Base-by-base conservation (phyloP, 2,888 invertebrate genomes). In the Leucoma salicis region DNA sequence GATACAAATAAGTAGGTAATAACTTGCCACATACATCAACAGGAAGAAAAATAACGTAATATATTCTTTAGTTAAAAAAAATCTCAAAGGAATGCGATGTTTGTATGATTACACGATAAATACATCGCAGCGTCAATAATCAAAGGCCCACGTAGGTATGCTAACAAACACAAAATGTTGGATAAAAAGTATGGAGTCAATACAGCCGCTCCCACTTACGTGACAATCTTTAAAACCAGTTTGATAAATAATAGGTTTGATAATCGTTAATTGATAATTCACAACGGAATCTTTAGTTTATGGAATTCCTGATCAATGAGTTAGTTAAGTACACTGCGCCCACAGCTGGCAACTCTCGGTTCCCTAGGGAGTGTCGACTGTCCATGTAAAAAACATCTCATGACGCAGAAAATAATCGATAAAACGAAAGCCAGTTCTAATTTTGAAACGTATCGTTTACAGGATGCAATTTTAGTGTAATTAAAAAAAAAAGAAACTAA, bases 101-200 rank as follows among this genome's bases (percentile, higher is more conserved):
- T 34, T 21, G 32, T 28, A 29, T 48, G 14, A 55, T 44, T 42
- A 47, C 35, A 42, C 25, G 27, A 5, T 31, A 40, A 37, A 51
- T 42, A 29, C 29, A 41, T 14, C 21, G 36, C 14, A 28, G 11
- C n/a, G 33, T 36, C 48, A 44, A 36, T 45, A 53, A 46, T 40
- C 42, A 11, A 45, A 52, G 46, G 44, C 35, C 50, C n/a, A 38
- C 13, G 32, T 38, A 27, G 3, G 3, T 16, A 39, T 35, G 41
- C 37, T 15, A 36, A 34, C 12, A 43, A 13, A 49, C 32, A 28
- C 34, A 15, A 18, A 33, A 27, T 25, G 27, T 31, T 44, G 10
- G 35, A 24, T 59, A 54, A 61, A 53, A 42, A 61, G 46, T 58
- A 74, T 76, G 70, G 76, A 78, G 67, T 74, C 73, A 77, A n/a